Percentiles rank a stretch among this genome's conserved stretches.
Evolutionary conservation across 2,113 vertebrate genomes (phyloP).

Genomic region (Haliaeetus leucogaster): DNA sequence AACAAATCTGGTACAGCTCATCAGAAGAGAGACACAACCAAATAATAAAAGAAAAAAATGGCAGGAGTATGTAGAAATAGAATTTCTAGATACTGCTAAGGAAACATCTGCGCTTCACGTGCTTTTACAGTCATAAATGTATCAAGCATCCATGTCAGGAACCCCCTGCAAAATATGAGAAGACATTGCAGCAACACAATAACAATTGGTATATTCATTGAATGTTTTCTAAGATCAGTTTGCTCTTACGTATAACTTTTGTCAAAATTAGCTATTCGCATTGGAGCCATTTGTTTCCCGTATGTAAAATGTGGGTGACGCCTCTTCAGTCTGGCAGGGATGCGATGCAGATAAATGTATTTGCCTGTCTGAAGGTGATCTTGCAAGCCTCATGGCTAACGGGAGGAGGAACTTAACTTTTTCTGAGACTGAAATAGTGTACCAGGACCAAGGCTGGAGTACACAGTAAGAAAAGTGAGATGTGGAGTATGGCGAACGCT

Average conservation of each 20-base stretch:
- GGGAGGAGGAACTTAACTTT: neutral
- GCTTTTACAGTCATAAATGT: neutral
- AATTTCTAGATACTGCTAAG: neutral
- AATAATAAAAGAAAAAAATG: neutral
- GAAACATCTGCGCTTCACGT: neutral
- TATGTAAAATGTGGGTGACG: neutral
- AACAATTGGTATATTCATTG: neutral
- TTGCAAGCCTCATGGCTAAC: neutral
- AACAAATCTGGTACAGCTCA: neutral
- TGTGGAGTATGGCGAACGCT: rapidly evolving
- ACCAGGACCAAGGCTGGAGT: neutral
- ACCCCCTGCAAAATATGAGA: neutral
- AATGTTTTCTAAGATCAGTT: neutral
- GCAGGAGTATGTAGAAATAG: neutral
- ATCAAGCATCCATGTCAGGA: neutral
- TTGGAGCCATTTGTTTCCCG: neutral
- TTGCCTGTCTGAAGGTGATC: neutral
- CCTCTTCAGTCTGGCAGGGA: neutral
- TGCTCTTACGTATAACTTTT: neutral
- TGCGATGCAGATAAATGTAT: rapidly evolving
- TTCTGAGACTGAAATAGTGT: neutral
- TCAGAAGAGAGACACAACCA: neutral
- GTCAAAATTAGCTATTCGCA: neutral
- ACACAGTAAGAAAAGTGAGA: neutral
- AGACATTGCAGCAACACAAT: neutral